Evolutionary conservation across 2,888 invertebrate genomes (phyloP).

Genomic region (Andrena haemorrhoa): DNA sequence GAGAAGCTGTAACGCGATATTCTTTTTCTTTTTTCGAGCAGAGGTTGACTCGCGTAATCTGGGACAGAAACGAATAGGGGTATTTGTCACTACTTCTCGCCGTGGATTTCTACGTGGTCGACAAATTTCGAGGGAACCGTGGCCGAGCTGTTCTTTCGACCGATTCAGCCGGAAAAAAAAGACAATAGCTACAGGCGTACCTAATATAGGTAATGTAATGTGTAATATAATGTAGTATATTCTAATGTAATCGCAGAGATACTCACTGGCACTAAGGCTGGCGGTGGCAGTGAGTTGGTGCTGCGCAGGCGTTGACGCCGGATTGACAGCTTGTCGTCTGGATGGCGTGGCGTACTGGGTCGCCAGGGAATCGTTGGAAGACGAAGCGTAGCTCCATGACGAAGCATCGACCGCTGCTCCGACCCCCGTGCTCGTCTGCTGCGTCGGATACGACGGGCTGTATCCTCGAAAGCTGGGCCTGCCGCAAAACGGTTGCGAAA

Average conservation of each 20-base stretch:
- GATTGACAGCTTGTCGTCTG: constrained; percentile 67
- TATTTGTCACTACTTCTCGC: constrained; percentile 58
- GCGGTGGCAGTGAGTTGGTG: constrained; percentile 89
- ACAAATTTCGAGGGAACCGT: neutral
- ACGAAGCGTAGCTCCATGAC: constrained; percentile 74
- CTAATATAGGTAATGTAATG: too few species aligned
- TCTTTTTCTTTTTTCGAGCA: neutral
- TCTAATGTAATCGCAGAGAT: constrained; percentile 31
- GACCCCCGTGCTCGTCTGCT: constrained; percentile 63
- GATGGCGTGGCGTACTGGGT: constrained; percentile 69
- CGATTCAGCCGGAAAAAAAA: too few species aligned
- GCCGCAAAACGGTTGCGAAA: constrained; percentile 86
- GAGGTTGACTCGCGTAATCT: neutral
- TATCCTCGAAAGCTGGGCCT: constrained; percentile 75
- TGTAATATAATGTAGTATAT: too few species aligned
- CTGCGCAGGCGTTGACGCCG: constrained; percentile 66
- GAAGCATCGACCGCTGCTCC: constrained; percentile 54
- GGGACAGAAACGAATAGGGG: constrained; percentile 47
- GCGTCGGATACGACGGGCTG: constrained; percentile 78
- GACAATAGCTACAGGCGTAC: too few species aligned
- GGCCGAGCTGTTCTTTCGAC: too few species aligned
- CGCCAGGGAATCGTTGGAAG: constrained; percentile 67
- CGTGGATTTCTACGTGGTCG: neutral
- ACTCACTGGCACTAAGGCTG: constrained; percentile 91
- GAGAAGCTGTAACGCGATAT: constrained; percentile 61